phyloP scores from a whole-genome alignment of 2,888 invertebrate species.

The Lasius platythorax region DNA sequence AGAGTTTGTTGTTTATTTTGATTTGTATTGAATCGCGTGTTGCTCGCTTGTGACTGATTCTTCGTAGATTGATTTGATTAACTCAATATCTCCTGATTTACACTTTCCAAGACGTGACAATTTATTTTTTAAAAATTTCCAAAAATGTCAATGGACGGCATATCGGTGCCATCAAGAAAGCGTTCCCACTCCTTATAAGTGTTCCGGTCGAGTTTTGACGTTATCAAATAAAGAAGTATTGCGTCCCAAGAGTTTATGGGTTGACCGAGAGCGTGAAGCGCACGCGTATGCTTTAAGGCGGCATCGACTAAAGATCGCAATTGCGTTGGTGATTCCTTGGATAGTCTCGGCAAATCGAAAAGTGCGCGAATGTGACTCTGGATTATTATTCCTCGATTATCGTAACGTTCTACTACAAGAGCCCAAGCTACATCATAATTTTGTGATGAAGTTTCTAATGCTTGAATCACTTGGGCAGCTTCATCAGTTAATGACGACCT shows the following conservation, averaged over 20 bases:
- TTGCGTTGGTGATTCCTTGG: not conserved
- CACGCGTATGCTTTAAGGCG: not conserved
- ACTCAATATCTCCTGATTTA: too few species aligned
- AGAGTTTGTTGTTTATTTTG: too few species aligned
- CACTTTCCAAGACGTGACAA: not conserved
- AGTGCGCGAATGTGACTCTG: constrained; percentile 16
- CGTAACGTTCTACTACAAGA: not conserved
- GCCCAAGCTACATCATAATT: constrained; percentile 29
- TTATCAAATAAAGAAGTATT: not conserved
- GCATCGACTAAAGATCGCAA: not conserved
- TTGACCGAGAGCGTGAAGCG: not conserved
- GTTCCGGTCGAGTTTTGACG: not conserved
- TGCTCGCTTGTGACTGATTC: not conserved
- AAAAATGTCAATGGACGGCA: not conserved
- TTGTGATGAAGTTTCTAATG: too few species aligned
- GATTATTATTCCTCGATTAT: constrained; percentile 2
- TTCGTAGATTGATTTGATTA: not conserved
- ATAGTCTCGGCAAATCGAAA: not conserved
- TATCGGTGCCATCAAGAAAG: not conserved
- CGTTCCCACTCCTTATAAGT: not conserved
- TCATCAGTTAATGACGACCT: too few species aligned
- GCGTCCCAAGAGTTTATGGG: not conserved
- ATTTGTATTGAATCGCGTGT: too few species aligned
- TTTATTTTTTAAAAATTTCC: not conserved
- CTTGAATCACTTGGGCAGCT: too few species aligned